Conservation (phyloP, 2,113 vertebrate genomes). For the Potamarius usumacintae region DNA sequence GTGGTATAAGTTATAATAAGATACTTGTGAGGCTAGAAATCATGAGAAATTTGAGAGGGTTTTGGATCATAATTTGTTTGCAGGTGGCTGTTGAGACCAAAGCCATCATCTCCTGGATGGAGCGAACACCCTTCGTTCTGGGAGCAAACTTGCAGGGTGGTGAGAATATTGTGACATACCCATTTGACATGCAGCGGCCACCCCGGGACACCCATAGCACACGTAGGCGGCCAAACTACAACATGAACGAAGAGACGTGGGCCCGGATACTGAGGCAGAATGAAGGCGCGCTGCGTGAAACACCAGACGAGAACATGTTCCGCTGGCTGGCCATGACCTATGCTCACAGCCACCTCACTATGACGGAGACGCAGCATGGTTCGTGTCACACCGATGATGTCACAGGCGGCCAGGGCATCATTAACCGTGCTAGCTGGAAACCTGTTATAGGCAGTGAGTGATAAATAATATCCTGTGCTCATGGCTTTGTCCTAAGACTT, state of each 20-base stretch:
- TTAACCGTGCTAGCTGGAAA: constrained; percentile 96
- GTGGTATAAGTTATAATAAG: background rate
- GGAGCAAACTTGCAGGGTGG: constrained; percentile 94
- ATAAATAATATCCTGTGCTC: background rate
- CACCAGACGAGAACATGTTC: constrained; percentile 89
- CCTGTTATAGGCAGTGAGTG: constrained; percentile 92
- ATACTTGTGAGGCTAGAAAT: background rate
- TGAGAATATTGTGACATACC: constrained; percentile 86
- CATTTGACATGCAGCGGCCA: constrained; percentile 70
- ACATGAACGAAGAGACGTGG: constrained; percentile 71
- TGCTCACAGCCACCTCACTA: constrained; percentile 92
- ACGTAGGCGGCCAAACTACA: constrained; percentile 19
- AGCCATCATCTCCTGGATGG: constrained; percentile 93
- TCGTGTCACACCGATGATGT: constrained; percentile 94
- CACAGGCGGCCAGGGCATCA: constrained; percentile 92
- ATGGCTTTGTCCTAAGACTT: background rate
- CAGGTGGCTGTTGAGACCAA: constrained; percentile 90
- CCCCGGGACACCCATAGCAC: constrained; percentile 51
- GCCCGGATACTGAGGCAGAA: constrained; percentile 73
- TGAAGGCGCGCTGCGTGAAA: constrained; percentile 61
- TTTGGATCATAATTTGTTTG: background rate
- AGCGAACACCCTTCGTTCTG: constrained; percentile 90
- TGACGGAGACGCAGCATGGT: constrained; percentile 86
- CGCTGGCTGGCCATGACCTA: constrained; percentile 95
- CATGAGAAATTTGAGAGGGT: background rate